Conservation (phyloP, 2,888 invertebrate genomes). For the Drosophila gaucha region DNA sequence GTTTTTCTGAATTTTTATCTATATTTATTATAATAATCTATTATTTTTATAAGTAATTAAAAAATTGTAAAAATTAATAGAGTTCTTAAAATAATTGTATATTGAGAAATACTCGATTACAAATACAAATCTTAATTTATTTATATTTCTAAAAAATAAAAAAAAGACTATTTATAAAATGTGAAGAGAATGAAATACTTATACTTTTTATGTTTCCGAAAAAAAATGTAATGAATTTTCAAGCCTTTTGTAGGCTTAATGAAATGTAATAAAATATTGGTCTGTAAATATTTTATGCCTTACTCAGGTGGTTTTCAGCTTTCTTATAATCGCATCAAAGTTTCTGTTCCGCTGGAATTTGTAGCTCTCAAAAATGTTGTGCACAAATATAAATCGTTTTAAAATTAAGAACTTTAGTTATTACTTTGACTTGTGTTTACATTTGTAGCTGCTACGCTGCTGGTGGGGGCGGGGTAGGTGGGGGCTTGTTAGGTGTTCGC, state of each 20-base stretch:
- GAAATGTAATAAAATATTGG: background rate
- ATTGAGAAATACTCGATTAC: too few species aligned
- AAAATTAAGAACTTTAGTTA: slow-evolving; percentile 61
- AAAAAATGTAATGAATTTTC: too few species aligned
- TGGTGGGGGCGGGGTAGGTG: background rate
- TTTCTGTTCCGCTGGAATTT: background rate
- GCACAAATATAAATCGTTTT: slow-evolving; percentile 54
- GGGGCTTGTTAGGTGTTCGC: background rate
- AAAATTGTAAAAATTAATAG: too few species aligned
- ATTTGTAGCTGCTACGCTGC: slow-evolving; percentile 17
- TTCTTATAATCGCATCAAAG: slow-evolving; percentile 8
- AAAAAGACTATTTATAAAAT: too few species aligned
- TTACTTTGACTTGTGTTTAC: slow-evolving; percentile 60
- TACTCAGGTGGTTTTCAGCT: background rate
- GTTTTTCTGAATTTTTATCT: too few species aligned
- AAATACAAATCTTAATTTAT: too few species aligned
- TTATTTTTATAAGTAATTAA: too few species aligned
- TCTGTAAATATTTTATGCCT: background rate
- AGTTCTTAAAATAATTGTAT: too few species aligned
- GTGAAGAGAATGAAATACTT: too few species aligned
- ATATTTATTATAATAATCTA: too few species aligned
- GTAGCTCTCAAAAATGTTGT: slow-evolving; percentile 27
- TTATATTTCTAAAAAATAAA: too few species aligned
- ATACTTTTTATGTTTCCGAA: too few species aligned
- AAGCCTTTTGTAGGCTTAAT: background rate